These are phyloP conservation scores for Chloroceryle inda DNA, from an alignment of 2,797 vertebrate species.

Conservation along the genomic window DNA sequence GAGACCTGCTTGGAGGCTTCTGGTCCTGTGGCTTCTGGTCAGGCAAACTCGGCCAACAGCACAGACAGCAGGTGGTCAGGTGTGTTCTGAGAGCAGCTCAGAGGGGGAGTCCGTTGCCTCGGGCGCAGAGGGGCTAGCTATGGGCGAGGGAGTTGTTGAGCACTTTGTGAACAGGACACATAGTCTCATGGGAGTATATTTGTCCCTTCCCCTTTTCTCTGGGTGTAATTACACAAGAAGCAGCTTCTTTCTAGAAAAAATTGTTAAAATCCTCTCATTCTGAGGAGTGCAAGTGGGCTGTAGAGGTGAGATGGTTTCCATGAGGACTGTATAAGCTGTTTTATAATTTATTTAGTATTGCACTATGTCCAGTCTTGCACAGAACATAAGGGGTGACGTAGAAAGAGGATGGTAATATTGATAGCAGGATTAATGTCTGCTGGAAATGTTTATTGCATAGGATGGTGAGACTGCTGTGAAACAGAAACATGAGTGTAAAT, in stretches of 20 bases:
- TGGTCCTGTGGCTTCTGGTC: not conserved
- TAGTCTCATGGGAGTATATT: not conserved
- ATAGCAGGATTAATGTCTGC: not conserved
- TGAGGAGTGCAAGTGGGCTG: not conserved
- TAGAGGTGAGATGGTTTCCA: not conserved
- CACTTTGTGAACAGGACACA: not conserved
- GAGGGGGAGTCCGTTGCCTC: rapidly evolving
- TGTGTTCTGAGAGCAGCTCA: rapidly evolving
- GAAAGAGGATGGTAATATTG: not conserved
- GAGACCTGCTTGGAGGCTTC: not conserved
- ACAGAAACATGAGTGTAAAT: not conserved
- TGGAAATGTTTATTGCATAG: not conserved
- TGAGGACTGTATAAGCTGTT: not conserved
- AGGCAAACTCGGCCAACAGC: rapidly evolving
- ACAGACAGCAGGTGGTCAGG: no score
- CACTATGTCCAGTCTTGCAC: rapidly evolving
- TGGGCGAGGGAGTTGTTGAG: not conserved
- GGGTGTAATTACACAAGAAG: not conserved
- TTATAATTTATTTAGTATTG: not conserved
- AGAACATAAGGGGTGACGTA: not conserved
- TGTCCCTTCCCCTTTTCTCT: not conserved
- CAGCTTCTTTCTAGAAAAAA: not conserved
- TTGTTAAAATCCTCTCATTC: not conserved
- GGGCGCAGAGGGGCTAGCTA: rapidly evolving
- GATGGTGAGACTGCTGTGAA: not conserved